These are phyloP conservation scores for Proterorhinus semilunaris DNA, from an alignment of 2,113 vertebrate species.

Conservation along the genomic window DNA sequence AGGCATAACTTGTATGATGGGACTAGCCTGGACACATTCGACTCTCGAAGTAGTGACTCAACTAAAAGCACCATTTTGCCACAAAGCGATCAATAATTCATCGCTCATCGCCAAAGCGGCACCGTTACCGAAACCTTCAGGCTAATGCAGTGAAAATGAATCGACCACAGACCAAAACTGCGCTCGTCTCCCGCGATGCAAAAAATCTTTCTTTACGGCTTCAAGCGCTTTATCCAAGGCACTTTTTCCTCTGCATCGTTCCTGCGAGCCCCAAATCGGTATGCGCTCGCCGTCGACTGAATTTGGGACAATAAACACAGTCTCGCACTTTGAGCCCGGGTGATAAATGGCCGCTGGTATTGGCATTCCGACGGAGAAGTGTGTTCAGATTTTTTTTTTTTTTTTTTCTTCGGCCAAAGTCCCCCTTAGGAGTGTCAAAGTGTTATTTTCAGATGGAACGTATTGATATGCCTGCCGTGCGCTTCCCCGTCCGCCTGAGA, in stretches of 20 bases:
- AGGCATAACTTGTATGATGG: not conserved
- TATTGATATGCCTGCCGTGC: slow-evolving; percentile 71
- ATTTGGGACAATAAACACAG: slow-evolving; percentile 16
- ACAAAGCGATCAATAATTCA: not conserved
- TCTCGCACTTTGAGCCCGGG: slow-evolving; percentile 26
- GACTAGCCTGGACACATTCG: not conserved
- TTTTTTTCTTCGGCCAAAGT: slow-evolving; percentile 43
- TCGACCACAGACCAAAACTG: not conserved
- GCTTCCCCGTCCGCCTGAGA: slow-evolving; percentile 66
- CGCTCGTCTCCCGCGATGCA: not conserved
- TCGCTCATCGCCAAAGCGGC: not conserved
- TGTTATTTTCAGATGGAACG: slow-evolving; percentile 39
- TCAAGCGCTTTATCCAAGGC: not conserved
- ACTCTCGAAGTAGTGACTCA: not conserved
- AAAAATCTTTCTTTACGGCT: not conserved
- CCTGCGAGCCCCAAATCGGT: not conserved
- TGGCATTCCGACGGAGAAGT: slow-evolving; percentile 25
- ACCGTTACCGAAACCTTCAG: not conserved
- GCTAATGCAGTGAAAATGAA: not conserved
- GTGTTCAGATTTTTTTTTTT: too few relatives aligned
- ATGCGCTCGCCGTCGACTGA: slow-evolving; percentile 3
- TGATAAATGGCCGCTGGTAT: slow-evolving; percentile 34
- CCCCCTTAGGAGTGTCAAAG: slow-evolving; percentile 57
- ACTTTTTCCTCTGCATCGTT: not conserved
- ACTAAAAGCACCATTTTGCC: not conserved